phyloP scores from a whole-genome alignment of 2,888 invertebrate genomes.

The Amiota minor region DNA sequence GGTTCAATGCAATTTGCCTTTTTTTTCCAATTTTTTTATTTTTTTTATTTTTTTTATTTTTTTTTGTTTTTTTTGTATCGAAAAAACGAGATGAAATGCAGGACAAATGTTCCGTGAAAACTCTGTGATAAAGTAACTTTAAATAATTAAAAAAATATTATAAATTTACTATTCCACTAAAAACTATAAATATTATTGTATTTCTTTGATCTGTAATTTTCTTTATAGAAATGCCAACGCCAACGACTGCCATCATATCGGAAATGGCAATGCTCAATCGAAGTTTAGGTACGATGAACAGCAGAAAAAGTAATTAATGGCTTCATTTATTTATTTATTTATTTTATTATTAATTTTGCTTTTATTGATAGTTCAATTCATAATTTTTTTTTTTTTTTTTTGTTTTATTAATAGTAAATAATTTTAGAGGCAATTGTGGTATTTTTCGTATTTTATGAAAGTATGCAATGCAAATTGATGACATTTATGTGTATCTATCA shows the following conservation, averaged over 20 bases:
- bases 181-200: neutral
- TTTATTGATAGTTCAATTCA: neutral
- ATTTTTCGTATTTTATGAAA: neutral
- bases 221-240: constrained; percentile 87
- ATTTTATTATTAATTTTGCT: constrained; percentile 6
- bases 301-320: constrained; percentile 47
- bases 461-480: no score
- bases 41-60: constrained; percentile 42
- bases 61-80: constrained; percentile 27
- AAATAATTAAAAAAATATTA: neutral
- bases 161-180: neutral
- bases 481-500: no score
- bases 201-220: constrained; percentile 5
- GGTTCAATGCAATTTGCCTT: constrained; percentile 17
- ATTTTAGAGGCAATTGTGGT: neutral
- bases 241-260: constrained; percentile 83
- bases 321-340: constrained; percentile 20
- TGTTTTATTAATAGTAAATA: neutral
- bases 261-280: constrained; percentile 72
- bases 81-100: neutral
- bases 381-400: constrained; percentile 12
- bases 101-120: neutral
- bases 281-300: constrained; percentile 66
- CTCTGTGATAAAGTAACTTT: neutral
- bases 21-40: constrained; percentile 30